A percentile compares a stretch with the other conserved stretches of the same genome.
These are phyloP conservation scores for Saturnia pavonia DNA, from an alignment of 2,888 invertebrate species.

Conservation along the genomic window DNA sequence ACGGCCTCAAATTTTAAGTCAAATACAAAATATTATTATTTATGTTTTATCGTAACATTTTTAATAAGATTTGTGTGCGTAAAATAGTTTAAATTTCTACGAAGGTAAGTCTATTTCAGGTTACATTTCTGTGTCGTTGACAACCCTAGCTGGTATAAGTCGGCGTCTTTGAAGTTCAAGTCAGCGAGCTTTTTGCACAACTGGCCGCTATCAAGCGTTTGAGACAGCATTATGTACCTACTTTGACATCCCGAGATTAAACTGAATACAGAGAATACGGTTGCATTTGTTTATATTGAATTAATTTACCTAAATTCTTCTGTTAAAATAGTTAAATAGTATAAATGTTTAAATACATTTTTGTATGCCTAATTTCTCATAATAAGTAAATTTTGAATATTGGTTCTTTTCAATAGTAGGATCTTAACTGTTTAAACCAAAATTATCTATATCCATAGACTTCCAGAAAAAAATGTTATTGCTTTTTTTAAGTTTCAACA, in stretches of 20 bases:
- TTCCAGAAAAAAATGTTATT: no score
- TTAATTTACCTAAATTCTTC: background rate
- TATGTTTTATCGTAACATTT: background rate
- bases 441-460: no score
- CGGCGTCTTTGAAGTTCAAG: conserved; percentile 13
- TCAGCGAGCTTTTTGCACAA: conserved; percentile 17
- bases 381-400: no score
- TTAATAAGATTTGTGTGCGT: background rate
- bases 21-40: no score
- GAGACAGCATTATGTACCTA: background rate
- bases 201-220: background rate
- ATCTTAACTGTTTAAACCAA: no score
- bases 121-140: background rate
- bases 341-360: no score
- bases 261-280: background rate
- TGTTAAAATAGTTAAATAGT: no score
- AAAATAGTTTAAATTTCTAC: background rate
- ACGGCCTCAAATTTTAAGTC: no score
- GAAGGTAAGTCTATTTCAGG: conserved; percentile 3
- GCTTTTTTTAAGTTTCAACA: no score
- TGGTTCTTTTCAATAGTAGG: no score
- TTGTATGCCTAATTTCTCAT: no score
- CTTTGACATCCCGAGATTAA: conserved; percentile 11
- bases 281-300: background rate
- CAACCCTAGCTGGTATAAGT: background rate